Evolutionary conservation across 2,888 invertebrate species (phyloP), one percentile per base, ranked within the genome.

Genomic region (Falcaria lacertinaria): DNA sequence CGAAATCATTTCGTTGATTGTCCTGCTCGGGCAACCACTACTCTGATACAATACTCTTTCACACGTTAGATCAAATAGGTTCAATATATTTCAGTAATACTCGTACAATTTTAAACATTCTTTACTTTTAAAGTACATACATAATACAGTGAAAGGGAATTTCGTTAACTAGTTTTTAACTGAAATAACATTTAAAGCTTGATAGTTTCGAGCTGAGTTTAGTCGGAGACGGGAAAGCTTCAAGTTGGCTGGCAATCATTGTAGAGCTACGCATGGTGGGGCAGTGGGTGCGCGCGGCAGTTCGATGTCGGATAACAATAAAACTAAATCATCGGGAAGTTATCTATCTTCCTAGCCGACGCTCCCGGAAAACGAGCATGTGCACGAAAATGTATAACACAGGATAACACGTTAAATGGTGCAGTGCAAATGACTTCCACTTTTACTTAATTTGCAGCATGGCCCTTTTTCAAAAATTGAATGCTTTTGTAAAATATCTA

Each of bases 301-400:
- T 82, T 75, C 79, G 72, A 80, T 75, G 73, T 73, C 66, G 75
- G 76, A 83, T 83, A 85, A 84, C 85, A 87, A 88, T 89, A 89
- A 89, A 88, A 88, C 74, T 85, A 88, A 89, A 87, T 87, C 88
- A 87, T 87, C 84, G 82, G 84, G 86, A 89, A 88, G 87, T 86
- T 87, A 87, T 88, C 80, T 86, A 80, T 86, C 84, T 84, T 69
- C 67, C 67, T 60, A 70, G 72, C 57, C 69, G 75, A 69, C 72
- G 69, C 64, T 64, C 63, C 58, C 72, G 78, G 80, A 71, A 76
- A 68, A 68, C 73, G 74, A 73, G 60, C 78, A 78, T 83, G 79
- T 79, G 78, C 71, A 73, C 67, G 68, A 59, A 65, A 77, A 79
- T 73, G 75, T 81, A 77, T 80, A 74, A 78, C 75, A 73, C 57